Conservation (phyloP, 2,797 vertebrate genomes). For the Cyclura pinguis region DNA sequence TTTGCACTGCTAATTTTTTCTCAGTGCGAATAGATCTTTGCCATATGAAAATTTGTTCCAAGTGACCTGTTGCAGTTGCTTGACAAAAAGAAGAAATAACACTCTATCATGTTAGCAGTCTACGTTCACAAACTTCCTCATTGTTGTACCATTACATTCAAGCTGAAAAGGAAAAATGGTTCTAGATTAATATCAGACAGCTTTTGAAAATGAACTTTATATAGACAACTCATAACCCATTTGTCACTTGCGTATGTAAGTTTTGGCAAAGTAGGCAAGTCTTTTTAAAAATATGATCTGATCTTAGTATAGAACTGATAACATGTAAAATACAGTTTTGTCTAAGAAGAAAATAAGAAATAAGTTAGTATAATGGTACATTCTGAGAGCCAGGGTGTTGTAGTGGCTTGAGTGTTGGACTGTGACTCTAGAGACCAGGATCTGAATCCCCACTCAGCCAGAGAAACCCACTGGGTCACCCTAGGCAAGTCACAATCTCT, state of each 20-base stretch:
- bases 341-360: conserved; percentile 10
- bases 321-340: not conserved
- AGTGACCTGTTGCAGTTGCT: conserved; percentile 17
- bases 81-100: not conserved
- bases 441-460: too few relatives aligned
- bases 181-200: conserved; percentile 9
- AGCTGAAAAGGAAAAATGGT: not conserved
- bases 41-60: not conserved
- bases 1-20: conserved; percentile 33
- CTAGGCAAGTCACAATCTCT: too few relatives aligned
- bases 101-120: not conserved
- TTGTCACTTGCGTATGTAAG: conserved; percentile 7
- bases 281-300: conserved; percentile 4
- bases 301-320: not conserved
- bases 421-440: too few relatives aligned
- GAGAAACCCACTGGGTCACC: too few relatives aligned
- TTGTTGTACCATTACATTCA: conserved; percentile 1
- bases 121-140: not conserved
- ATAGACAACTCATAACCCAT: not conserved
- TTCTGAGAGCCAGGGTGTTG: not conserved
- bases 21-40: conserved; percentile 2
- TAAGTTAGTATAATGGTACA: conserved; percentile 25
- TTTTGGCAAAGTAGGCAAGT: conserved; percentile 13
- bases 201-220: conserved; percentile 26
- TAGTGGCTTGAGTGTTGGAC: too few relatives aligned